Base-by-base conservation (phyloP, 1,140 invertebrate species). In the Neodiprion virginianus region DNA sequence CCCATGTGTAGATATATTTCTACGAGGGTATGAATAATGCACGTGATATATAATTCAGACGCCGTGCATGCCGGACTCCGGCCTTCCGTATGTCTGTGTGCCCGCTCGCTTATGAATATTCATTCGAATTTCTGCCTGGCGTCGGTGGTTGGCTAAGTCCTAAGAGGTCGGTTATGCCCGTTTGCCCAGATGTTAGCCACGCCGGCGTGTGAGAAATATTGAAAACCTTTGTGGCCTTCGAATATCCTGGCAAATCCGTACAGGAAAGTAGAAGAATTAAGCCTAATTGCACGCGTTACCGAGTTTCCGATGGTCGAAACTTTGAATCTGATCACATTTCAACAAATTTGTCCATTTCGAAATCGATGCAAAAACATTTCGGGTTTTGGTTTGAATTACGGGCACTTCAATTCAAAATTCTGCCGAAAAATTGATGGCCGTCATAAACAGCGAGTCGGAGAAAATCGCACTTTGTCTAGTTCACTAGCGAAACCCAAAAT, bases 1-100 rank as follows among this genome's bases (percentile, higher is more conserved):
- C 14, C 67, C n/a, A 14, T 69, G 11, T 21, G n/a, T 21, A 14
- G 67, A 17, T 69, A 69, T 69, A 69, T 69, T 23, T 69, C 67
- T 23, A 14, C 40, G 28, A 61, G 53, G 67, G 1, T 23, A 69
- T 69, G 67, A 69, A 69, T 69, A 69, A 69, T 69, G 67, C 67
- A 69, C 40, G 40, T 21, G 67, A 23, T 69, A 69, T 69, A 69
- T 69, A 69, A 69, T 69, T 69, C 67, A 69, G 67, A 47, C n/a
- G 40, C 11, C 67, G 67, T 69, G 67, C 40, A 47, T 12, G 40
- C 67, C 40, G 17, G 14, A 17, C n/a, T 61, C 11, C 53, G 53
- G 11, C 53, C 53, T 61, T 61, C 53, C 53, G 53, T 61, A 61
- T 61, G 53, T 61, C 53, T 61, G 53, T 61, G 53, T 61, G 53